A percentile compares a stretch with the other conserved stretches of the same genome.
phyloP scores from a whole-genome alignment of 2,888 invertebrate species.

The Aphodius granarius region DNA sequence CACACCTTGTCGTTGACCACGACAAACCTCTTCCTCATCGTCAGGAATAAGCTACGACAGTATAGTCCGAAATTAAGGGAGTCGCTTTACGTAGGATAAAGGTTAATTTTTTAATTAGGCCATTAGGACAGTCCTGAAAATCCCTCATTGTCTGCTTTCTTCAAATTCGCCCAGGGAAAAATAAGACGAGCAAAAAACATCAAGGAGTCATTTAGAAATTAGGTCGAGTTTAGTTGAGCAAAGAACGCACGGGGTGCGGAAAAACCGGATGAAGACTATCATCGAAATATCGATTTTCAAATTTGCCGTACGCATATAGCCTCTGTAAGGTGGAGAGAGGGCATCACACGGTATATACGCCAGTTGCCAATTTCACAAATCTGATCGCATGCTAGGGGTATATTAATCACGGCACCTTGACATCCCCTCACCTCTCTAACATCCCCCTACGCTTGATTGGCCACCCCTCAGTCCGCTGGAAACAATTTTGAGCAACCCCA shows the following conservation, averaged over 20 bases:
- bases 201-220: too few species aligned
- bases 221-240: too few species aligned
- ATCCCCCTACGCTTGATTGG: conserved; percentile 42
- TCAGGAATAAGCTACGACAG: neutral
- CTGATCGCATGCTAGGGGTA: conserved; percentile 58
- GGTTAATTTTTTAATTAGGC: neutral
- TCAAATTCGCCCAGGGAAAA: neutral
- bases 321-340: neutral
- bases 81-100: neutral
- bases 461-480: conserved; percentile 46
- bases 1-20: too few species aligned
- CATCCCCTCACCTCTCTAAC: conserved; percentile 51
- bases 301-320: conserved; percentile 36
- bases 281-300: conserved; percentile 48
- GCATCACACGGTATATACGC: conserved; percentile 30
- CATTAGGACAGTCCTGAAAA: neutral
- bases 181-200: conserved; percentile 16
- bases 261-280: conserved; percentile 22
- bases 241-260: conserved; percentile 5
- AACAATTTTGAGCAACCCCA: conserved; percentile 45
- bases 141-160: too few species aligned
- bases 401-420: conserved; percentile 60
- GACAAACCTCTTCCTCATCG: too few species aligned
- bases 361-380: conserved; percentile 54
- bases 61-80: neutral